Evolutionary conservation across 2,888 invertebrate species (phyloP), one percentile per base, ranked within the genome.

Genomic region (Drosophila percnosoma): DNA sequence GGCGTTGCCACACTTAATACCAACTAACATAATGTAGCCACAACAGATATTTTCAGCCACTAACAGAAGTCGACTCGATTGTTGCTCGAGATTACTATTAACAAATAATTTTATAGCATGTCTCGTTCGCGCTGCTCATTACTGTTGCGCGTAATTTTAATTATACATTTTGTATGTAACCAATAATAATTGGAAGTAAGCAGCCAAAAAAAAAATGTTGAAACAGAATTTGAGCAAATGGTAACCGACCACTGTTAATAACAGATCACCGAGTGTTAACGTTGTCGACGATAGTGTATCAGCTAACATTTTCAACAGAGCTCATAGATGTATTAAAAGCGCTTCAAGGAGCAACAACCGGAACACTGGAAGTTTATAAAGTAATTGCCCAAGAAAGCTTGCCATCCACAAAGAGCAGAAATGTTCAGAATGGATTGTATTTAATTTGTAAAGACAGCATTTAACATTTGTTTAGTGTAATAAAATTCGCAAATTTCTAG

Each of bases 341-440:
- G 27, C 21, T 49, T 51, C 33, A 68, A 38, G 55, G 68, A 36
- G 45, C 69, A 38, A 4, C 40, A 11, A 10, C 18, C 8, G 63
- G 57, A 11, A 27, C 57, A 13, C 13, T 75, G 38, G 91, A 90
- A 40, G 52, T 91, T 15, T 90, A 91, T 58, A 91, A 90, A 74
- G 60, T 76, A 24, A 86, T 91, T 65, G 55, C 80, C 0, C 90
- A 91, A 59, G 92, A 91, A 42, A 83, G 62, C 53, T 53, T 78
- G 27, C 49, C 68, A 54, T 31, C 65, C 21, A 65, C 58, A 31
- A 31, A 31, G 38, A 68, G 58, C 42, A 33, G 66, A 68, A 73
- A 52, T 31, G 31, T 62, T 38, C 51, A 57, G 51, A 65, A 71
- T 82, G 80, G 76, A 89, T 69, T 72, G 69, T 71, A 68, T 63